These are phyloP conservation scores for Tychaedon coryphoeus DNA, from an alignment of 2,113 vertebrate genomes.

Conservation along the genomic window DNA sequence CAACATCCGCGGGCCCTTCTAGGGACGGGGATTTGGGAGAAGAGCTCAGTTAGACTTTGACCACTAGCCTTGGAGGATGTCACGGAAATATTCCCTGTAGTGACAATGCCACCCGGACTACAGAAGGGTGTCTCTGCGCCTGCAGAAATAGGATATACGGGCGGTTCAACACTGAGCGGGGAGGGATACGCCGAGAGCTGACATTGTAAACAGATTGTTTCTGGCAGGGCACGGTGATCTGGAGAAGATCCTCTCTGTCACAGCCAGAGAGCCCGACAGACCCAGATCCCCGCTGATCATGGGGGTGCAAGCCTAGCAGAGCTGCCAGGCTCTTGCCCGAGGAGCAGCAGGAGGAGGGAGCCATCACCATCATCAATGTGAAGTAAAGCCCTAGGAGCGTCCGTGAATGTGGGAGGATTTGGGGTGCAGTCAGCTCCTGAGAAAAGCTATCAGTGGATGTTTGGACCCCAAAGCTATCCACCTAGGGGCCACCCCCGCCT, in stretches of 20 bases:
- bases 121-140: not conserved
- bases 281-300: not conserved
- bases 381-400: not conserved
- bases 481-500: too few relatives aligned
- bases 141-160: not conserved
- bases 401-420: not conserved
- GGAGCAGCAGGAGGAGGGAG: not conserved
- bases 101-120: not conserved
- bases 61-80: not conserved
- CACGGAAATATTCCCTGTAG: not conserved
- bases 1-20: rapidly evolving
- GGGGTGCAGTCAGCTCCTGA: not conserved
- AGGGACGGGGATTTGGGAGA: not conserved
- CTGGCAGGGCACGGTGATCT: not conserved
- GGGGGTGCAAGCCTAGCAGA: not conserved
- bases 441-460: not conserved
- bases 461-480: not conserved
- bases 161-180: not conserved
- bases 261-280: not conserved
- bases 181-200: not conserved
- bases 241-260: not conserved
- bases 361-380: not conserved
- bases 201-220: constrained; percentile 32
- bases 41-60: not conserved
- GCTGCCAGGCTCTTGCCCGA: not conserved